These are phyloP conservation scores for Plagiodera versicolora DNA, from an alignment of 2,888 invertebrate genomes.

Conservation along the genomic window DNA sequence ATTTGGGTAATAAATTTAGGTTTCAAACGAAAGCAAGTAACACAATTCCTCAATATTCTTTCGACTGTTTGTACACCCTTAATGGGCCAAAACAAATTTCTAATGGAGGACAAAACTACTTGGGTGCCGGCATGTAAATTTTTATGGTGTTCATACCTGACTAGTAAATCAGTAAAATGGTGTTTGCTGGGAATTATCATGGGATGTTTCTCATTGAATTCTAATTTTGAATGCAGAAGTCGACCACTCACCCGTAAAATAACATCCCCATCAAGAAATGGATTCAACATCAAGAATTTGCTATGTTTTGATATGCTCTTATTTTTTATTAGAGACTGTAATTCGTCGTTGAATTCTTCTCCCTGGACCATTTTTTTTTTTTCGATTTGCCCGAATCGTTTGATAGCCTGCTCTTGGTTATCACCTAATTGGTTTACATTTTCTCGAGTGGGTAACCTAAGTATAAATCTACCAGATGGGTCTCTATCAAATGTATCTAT, in stretches of 20 bases:
- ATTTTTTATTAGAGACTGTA: background rate
- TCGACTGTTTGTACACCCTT: slow-evolving; percentile 12
- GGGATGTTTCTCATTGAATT: slow-evolving; percentile 7
- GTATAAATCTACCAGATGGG: background rate
- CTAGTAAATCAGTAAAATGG: slow-evolving; percentile 3
- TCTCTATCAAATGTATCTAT: background rate
- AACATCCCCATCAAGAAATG: background rate
- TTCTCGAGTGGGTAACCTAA: background rate
- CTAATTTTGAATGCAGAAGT: slow-evolving; percentile 4
- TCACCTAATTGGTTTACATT: background rate
- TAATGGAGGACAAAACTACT: slow-evolving; percentile 16
- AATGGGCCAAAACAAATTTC: slow-evolving; percentile 26
- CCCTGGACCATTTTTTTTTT: background rate
- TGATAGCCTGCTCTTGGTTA: background rate
- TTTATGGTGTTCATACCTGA: background rate
- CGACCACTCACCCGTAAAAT: slow-evolving; percentile 8
- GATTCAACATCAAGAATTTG: background rate
- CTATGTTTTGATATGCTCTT: background rate
- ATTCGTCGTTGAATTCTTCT: background rate
- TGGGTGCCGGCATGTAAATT: slow-evolving; percentile 29
- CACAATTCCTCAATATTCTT: slow-evolving; percentile 18
- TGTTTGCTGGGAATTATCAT: slow-evolving; percentile 7
- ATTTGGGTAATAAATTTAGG: slow-evolving; percentile 20
- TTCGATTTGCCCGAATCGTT: background rate
- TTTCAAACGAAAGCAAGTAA: slow-evolving; percentile 26